Percentiles rank a stretch among this genome's conserved stretches.
These are phyloP conservation scores for Trachymyrmex cornetzi DNA, from an alignment of 1,140 invertebrate genomes.

Conservation along the genomic window DNA sequence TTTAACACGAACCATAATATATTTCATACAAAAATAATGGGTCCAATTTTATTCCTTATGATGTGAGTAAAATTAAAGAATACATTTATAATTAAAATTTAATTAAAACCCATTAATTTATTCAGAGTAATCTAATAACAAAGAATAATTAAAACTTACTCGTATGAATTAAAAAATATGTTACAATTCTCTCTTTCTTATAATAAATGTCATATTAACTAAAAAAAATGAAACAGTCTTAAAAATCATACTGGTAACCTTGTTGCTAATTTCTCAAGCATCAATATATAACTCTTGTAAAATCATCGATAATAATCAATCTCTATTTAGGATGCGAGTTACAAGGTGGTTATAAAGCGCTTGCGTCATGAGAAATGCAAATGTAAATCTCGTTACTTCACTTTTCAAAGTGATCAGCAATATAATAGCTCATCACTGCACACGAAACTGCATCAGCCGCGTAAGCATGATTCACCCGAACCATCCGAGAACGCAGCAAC, in stretches of 20 bases:
- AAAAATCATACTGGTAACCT: not conserved
- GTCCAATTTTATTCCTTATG: not conserved
- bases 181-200: not conserved
- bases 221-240: too few relatives aligned
- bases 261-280: not conserved
- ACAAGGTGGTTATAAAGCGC: constrained; percentile 38
- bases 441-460: constrained; percentile 51
- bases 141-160: not conserved
- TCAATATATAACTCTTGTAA: constrained; percentile 11
- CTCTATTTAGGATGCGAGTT: constrained; percentile 29
- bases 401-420: constrained; percentile 45
- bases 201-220: not conserved
- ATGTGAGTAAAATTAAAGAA: not conserved
- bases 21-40: not conserved
- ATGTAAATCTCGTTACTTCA: constrained; percentile 54
- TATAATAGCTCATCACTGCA: constrained; percentile 50
- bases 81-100: not conserved
- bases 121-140: not conserved
- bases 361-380: constrained; percentile 38
- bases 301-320: constrained; percentile 31
- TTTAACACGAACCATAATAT: not conserved
- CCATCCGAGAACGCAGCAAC: constrained; percentile 42
- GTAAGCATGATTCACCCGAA: constrained; percentile 54
- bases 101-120: not conserved
- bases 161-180: constrained; percentile 5